A percentile compares a stretch with the other conserved stretches of the same genome.
Conservation (phyloP, 2,797 vertebrate genomes). For the Gambusia yucatana region DNA sequence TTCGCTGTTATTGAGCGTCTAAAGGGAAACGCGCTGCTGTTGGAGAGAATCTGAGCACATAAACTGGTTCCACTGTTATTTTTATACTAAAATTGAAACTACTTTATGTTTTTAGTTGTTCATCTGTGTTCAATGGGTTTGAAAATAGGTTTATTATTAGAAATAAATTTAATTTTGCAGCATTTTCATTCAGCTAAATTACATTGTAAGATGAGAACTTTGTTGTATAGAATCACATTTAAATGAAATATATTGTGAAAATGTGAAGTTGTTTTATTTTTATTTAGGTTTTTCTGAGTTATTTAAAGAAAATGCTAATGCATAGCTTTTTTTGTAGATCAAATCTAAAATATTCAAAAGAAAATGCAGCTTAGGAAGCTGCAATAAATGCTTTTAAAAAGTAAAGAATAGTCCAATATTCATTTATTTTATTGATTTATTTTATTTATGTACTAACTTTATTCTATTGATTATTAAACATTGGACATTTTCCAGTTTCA, state of each 20-base stretch:
- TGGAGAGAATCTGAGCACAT: background rate
- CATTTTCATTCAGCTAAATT: background rate
- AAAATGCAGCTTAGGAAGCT: background rate
- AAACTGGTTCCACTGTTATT: too few relatives aligned
- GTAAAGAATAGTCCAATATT: too few relatives aligned
- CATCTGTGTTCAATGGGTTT: background rate
- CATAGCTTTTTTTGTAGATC: too few relatives aligned
- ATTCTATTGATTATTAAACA: background rate
- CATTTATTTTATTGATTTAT: too few relatives aligned
- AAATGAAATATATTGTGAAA: too few relatives aligned
- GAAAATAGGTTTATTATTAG: background rate
- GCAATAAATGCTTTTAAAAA: background rate
- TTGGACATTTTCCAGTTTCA: background rate
- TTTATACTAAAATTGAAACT: background rate
- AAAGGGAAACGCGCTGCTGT: background rate
- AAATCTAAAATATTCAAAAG: background rate
- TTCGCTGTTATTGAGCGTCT: background rate
- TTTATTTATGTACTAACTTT: too few relatives aligned
- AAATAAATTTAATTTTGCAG: background rate
- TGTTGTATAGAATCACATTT: too few relatives aligned
- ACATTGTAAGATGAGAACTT: too few relatives aligned
- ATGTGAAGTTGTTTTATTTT: too few relatives aligned
- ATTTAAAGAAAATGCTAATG: too few relatives aligned
- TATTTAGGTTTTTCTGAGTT: too few relatives aligned
- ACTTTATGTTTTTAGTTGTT: background rate